phyloP scores from a whole-genome alignment of 2,797 vertebrate species.

The Pseudomugil tenellus region DNA sequence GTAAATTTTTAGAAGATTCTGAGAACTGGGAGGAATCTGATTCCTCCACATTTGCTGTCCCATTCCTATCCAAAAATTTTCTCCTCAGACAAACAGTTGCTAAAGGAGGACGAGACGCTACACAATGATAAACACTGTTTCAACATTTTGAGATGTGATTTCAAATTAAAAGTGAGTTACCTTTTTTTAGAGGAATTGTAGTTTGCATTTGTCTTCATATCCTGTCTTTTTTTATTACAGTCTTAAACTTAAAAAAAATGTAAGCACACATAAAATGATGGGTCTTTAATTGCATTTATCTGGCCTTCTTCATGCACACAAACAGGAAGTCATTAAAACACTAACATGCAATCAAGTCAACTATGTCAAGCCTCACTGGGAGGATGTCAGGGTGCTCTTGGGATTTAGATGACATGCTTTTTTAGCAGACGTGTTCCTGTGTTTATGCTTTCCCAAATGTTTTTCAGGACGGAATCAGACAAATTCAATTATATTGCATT shows the following conservation, averaged over 20 bases:
- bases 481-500: slow-evolving; percentile 24
- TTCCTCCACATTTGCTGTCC: too few relatives aligned
- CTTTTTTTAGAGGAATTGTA: too few relatives aligned
- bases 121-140: too few relatives aligned
- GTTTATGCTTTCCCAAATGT: slow-evolving; percentile 33
- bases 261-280: not conserved
- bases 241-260: not conserved
- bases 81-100: too few relatives aligned
- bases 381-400: slow-evolving; percentile 9
- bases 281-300: not conserved
- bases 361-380: not conserved
- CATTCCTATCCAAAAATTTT: too few relatives aligned
- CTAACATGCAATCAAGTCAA: not conserved
- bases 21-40: too few relatives aligned
- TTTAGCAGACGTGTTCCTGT: slow-evolving; percentile 10
- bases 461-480: slow-evolving; percentile 31
- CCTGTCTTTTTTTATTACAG: too few relatives aligned
- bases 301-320: slow-evolving; percentile 7
- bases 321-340: slow-evolving; percentile 49
- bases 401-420: not conserved
- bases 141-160: too few relatives aligned
- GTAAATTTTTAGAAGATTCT: too few relatives aligned
- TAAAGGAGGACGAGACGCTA: too few relatives aligned
- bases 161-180: too few relatives aligned
- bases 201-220: too few relatives aligned